Percentiles rank a stretch among this genome's conserved stretches.
Evolutionary conservation across 2,888 invertebrate species (phyloP).

Genomic region (Emmelina monodactyla): DNA sequence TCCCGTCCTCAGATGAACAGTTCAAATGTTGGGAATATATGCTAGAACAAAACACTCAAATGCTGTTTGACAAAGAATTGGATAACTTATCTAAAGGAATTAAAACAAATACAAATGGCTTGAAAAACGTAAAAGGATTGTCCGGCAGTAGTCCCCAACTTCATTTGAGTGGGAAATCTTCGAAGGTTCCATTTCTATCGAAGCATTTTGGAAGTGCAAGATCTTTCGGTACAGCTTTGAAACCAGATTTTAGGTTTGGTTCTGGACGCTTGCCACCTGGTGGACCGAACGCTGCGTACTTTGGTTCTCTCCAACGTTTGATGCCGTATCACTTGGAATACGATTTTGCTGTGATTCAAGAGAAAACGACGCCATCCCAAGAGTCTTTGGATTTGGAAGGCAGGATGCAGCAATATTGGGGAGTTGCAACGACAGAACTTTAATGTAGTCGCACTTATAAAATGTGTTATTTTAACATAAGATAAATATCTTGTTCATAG

Average conservation of each 20-base stretch:
- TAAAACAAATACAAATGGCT: conserved; percentile 56
- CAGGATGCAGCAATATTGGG: conserved; percentile 91
- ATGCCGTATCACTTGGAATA: conserved; percentile 85
- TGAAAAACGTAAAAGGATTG: conserved; percentile 68
- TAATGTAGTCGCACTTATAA: too few relatives aligned
- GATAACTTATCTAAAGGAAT: conserved; percentile 77
- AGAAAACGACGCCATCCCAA: conserved; percentile 69
- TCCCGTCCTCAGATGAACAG: conserved; percentile 78
- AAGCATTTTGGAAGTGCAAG: conserved; percentile 83
- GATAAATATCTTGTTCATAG: too few relatives aligned
- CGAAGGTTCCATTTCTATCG: conserved; percentile 68
- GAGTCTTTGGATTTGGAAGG: conserved; percentile 83
- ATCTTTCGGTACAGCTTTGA: conserved; percentile 74
- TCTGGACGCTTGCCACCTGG: conserved; percentile 71
- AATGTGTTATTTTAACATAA: too few relatives aligned
- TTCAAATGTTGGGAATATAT: conserved; percentile 94
- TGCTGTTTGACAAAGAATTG: conserved; percentile 86
- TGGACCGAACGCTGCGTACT: conserved; percentile 87
- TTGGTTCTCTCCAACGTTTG: conserved; percentile 82
- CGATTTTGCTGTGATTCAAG: conserved; percentile 84
- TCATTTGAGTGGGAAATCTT: conserved; percentile 46
- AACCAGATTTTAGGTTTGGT: conserved; percentile 66
- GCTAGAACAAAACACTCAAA: conserved; percentile 89
- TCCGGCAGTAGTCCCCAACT: conserved; percentile 77
- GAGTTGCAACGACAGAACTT: conserved; percentile 86